Evolutionary conservation across 2,888 invertebrate genomes (phyloP).

Genomic region (Cerceris rybyensis): DNA sequence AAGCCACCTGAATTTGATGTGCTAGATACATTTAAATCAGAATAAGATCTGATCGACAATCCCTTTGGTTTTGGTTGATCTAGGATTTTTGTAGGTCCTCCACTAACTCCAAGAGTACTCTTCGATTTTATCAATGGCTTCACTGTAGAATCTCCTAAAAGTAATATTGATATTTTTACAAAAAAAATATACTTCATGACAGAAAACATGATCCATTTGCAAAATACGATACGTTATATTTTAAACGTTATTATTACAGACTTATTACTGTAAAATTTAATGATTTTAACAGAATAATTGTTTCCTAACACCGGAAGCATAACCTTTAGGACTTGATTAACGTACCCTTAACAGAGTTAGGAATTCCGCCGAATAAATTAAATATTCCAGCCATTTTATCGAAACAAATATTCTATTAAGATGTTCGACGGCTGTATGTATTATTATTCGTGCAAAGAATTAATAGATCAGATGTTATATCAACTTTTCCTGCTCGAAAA

Average conservation of each 20-base stretch:
- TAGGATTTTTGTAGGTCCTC: slow-evolving; percentile 45
- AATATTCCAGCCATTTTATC: slow-evolving; percentile 63
- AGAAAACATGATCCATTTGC: not conserved
- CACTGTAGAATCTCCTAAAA: slow-evolving; percentile 24
- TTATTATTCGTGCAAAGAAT: too few species aligned
- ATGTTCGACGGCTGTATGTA: not conserved
- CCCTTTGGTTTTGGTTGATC: slow-evolving; percentile 62
- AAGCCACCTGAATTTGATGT: not conserved
- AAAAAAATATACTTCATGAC: not conserved
- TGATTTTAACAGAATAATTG: not conserved
- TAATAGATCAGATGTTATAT: too few species aligned
- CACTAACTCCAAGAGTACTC: slow-evolving; percentile 36
- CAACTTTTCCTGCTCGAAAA: too few species aligned
- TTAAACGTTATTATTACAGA: not conserved
- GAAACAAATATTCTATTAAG: slow-evolving; percentile 6
- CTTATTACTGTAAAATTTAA: not conserved
- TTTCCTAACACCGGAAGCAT: not conserved
- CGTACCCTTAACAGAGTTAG: slow-evolving; percentile 38
- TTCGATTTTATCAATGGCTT: slow-evolving; percentile 37
- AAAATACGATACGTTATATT: not conserved
- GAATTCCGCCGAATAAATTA: slow-evolving; percentile 46
- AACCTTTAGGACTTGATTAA: not conserved
- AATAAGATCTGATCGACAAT: slow-evolving; percentile 66
- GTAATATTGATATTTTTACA: not conserved
- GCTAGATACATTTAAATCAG: slow-evolving; percentile 60